A percentile compares a stretch with the other conserved stretches of the same genome.
phyloP scores from a whole-genome alignment of 2,888 invertebrate genomes.

The Balanococcus diminutus region DNA sequence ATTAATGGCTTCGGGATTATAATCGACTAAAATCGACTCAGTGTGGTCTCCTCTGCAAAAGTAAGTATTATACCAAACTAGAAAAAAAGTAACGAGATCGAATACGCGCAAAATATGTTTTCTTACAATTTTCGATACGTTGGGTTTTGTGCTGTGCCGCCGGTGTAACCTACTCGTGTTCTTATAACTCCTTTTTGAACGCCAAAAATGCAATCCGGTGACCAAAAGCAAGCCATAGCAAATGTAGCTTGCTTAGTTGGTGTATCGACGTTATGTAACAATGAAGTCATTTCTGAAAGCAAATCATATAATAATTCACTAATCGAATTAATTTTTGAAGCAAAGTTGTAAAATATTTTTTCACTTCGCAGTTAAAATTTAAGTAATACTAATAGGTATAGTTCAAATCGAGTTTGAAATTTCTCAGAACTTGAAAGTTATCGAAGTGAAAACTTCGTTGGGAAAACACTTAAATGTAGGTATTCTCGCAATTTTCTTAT shows the following conservation, averaged over 20 bases:
- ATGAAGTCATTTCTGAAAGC: slow-evolving; percentile 60
- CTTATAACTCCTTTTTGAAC: slow-evolving; percentile 76
- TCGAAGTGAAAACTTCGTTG: not conserved
- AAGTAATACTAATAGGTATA: no score
- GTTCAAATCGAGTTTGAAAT: no score
- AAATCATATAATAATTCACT: not conserved
- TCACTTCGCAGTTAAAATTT: not conserved
- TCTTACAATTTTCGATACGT: slow-evolving; percentile 85
- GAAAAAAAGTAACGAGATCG: not conserved
- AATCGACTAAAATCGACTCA: slow-evolving; percentile 91
- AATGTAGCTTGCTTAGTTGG: slow-evolving; percentile 80
- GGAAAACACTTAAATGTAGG: not conserved
- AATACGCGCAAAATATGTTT: not conserved
- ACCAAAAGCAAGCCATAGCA: slow-evolving; percentile 95
- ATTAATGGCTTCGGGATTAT: slow-evolving; percentile 77
- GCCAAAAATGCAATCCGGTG: slow-evolving; percentile 83
- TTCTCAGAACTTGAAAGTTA: not conserved
- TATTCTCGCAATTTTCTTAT: not conserved
- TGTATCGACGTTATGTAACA: slow-evolving; percentile 69
- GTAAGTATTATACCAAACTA: slow-evolving; percentile 51
- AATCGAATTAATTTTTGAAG: not conserved
- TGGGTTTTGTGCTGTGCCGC: slow-evolving; percentile 80
- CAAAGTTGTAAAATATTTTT: not conserved
- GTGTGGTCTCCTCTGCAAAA: slow-evolving; percentile 86
- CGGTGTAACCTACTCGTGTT: slow-evolving; percentile 93